Conservation (phyloP, 2,113 vertebrate genomes). For the Pteruthius melanotis region DNA sequence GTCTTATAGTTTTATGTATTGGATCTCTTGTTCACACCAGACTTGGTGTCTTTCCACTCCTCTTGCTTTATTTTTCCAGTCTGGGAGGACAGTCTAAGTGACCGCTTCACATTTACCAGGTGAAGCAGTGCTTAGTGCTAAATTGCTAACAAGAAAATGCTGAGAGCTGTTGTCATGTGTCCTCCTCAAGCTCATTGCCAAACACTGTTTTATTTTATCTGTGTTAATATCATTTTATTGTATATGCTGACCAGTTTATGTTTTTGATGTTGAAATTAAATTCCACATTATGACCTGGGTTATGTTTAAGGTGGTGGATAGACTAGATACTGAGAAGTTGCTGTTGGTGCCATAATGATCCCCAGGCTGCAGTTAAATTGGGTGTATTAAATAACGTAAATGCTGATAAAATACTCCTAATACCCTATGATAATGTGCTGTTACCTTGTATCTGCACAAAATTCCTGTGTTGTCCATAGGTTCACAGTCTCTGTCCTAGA, state of each 20-base stretch:
- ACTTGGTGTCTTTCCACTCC: not conserved
- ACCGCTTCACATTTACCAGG: not conserved
- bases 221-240: not conserved
- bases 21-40: not conserved
- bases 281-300: fast-evolving
- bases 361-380: not conserved
- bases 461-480: not conserved
- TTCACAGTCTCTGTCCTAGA: not conserved
- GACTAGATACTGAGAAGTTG: not conserved
- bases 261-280: not conserved
- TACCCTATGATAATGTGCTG: fast-evolving
- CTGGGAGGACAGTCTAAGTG: not conserved
- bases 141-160: not conserved
- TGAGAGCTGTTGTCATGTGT: not conserved
- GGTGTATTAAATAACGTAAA: not conserved
- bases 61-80: not conserved
- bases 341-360: not conserved
- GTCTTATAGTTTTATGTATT: not conserved
- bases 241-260: fast-evolving
- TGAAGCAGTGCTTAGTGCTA: not conserved
- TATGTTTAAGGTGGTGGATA: not conserved
- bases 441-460: fast-evolving
- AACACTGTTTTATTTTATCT: not conserved
- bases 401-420: not conserved
- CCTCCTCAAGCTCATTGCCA: not conserved